These are phyloP conservation scores for Pararge aegeria DNA, from an alignment of 1,140 invertebrate genomes.

Conservation along the genomic window DNA sequence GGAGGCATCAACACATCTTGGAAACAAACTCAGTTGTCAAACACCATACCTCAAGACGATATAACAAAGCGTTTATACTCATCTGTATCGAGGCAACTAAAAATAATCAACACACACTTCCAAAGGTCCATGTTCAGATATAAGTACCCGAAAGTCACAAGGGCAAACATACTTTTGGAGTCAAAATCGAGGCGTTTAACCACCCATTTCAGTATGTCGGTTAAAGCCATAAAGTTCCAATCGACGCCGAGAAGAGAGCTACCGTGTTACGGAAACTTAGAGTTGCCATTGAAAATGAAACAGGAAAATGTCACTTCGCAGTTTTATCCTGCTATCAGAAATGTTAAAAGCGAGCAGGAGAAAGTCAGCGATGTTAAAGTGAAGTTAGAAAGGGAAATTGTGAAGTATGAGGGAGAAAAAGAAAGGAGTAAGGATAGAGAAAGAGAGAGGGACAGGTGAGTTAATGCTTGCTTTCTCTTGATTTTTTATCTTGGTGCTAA, in stretches of 20 bases:
- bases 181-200: slow-evolving; percentile 46
- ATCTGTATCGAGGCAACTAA: slow-evolving; percentile 68
- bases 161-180: slow-evolving; percentile 67
- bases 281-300: slow-evolving; percentile 69
- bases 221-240: slow-evolving; percentile 70
- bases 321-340: slow-evolving; percentile 52
- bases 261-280: slow-evolving; percentile 76
- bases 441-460: slow-evolving; percentile 43
- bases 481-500: no score
- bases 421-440: slow-evolving; percentile 50
- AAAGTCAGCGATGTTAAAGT: slow-evolving; percentile 51
- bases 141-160: slow-evolving; percentile 71
- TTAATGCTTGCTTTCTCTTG: no score
- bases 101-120: slow-evolving; percentile 70
- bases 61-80: slow-evolving; percentile 62
- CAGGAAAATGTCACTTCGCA: slow-evolving; percentile 55
- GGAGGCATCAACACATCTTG: slow-evolving; percentile 54
- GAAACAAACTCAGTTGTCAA: slow-evolving; percentile 56
- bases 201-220: slow-evolving; percentile 51
- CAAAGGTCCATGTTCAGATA: slow-evolving; percentile 66
- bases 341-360: slow-evolving; percentile 45
- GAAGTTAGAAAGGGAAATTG: slow-evolving; percentile 51
- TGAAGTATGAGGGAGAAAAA: slow-evolving; percentile 54
- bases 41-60: slow-evolving; percentile 54
- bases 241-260: slow-evolving; percentile 61